A percentile compares a stretch with the other conserved stretches of the same genome.
Conservation (phyloP, 2,113 vertebrate genomes). For the Loxodonta africana region DNA sequence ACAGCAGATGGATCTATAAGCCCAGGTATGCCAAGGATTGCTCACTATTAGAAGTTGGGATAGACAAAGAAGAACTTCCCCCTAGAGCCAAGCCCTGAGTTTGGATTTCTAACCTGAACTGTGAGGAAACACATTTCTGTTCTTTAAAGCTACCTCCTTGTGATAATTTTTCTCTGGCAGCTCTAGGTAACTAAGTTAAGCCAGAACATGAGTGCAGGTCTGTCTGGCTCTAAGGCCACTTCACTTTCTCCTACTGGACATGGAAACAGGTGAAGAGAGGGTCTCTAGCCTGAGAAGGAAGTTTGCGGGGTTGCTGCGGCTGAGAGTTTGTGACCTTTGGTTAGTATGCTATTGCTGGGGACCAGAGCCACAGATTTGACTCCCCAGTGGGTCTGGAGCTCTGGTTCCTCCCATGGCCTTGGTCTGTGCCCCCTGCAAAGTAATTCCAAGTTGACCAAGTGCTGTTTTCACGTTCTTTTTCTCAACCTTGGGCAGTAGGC, state of each 20-base stretch:
- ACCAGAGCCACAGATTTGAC: neutral
- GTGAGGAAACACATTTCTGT: neutral
- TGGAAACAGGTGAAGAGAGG: neutral
- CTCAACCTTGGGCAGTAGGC: neutral
- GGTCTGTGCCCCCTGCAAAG: neutral
- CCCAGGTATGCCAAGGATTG: no score
- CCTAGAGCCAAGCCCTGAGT: no score
- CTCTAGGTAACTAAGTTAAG: neutral
- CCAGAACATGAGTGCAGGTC: fast-evolving
- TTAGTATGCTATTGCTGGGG: fast-evolving
- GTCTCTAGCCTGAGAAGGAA: neutral
- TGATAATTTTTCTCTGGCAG: neutral
- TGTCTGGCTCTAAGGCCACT: neutral
- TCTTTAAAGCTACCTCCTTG: neutral
- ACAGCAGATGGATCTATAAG: neutral
- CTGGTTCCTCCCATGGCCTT: neutral
- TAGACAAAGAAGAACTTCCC: no score
- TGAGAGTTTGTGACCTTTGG: neutral
- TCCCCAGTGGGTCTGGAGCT: neutral
- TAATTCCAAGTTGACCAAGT: neutral
- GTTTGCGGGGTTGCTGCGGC: neutral
- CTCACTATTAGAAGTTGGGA: no score
- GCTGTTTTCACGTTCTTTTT: neutral
- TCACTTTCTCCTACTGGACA: neutral
- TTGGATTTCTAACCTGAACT: neutral